Conservation (phyloP, 1,140 invertebrate species). For the Drosophila arawakana region DNA sequence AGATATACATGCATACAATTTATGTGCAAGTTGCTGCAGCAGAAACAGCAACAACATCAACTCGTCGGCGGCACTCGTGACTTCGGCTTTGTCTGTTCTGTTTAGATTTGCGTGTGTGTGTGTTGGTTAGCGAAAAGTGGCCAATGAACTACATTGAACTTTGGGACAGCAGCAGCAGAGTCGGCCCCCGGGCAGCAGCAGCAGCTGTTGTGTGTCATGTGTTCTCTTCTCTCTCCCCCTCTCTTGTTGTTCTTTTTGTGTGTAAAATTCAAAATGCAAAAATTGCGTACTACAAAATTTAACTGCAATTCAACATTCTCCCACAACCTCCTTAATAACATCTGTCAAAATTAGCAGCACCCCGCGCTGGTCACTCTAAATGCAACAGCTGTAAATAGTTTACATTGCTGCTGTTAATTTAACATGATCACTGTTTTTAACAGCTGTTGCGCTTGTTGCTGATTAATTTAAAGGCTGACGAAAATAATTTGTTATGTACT, state of each 20-base stretch:
- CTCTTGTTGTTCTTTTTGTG: constrained; percentile 32
- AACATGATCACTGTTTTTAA: constrained; percentile 55
- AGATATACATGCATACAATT: constrained; percentile 36
- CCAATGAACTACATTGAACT: constrained; percentile 81
- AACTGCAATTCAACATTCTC: constrained; percentile 27
- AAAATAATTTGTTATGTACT: constrained; percentile 23
- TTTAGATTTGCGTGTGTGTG: constrained; percentile 49
- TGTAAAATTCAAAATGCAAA: constrained; percentile 14
- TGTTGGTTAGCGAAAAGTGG: constrained; percentile 71
- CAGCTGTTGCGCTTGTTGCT: constrained; percentile 17
- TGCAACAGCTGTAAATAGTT: constrained; percentile 22
- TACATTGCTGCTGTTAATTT: constrained; percentile 11
- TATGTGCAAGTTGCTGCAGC: constrained; percentile 39
- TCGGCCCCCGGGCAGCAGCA: constrained; percentile 51
- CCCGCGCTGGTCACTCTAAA: neutral
- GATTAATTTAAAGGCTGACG: constrained; percentile 3
- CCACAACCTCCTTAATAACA: neutral
- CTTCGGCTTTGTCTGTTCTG: constrained; percentile 73
- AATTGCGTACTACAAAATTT: constrained; percentile 30
- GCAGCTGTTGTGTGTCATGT: constrained; percentile 69
- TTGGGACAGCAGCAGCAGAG: constrained; percentile 58
- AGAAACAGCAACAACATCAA: constrained; percentile 41
- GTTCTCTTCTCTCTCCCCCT: constrained; percentile 30
- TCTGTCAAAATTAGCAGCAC: neutral
- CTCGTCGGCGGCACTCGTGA: constrained; percentile 66